phyloP scores from a whole-genome alignment of 2,888 invertebrate species.

The Pollenia griseotomentosa region DNA sequence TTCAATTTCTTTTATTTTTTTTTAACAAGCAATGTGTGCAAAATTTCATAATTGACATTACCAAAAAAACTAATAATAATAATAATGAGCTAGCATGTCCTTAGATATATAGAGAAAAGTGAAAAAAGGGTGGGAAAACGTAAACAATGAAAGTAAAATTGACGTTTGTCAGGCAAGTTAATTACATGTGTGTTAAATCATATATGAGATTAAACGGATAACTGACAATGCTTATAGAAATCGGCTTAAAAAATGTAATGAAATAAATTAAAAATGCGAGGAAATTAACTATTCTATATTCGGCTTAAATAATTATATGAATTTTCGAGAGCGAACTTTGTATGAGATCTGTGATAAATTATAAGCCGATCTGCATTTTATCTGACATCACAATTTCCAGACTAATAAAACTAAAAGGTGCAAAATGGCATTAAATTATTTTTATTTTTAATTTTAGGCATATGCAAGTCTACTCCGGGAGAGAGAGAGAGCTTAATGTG shows the following conservation, averaged over 20 bases:
- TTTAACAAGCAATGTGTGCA: constrained; percentile 52
- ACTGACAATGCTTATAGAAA: constrained; percentile 29
- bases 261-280: background rate
- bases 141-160: constrained; percentile 33
- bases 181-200: constrained; percentile 52
- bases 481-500: too few relatives aligned
- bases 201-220: constrained; percentile 40
- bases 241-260: constrained; percentile 37
- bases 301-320: too few relatives aligned
- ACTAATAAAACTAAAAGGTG: too few relatives aligned
- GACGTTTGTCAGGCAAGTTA: constrained; percentile 56
- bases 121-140: constrained; percentile 6
- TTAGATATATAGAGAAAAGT: background rate
- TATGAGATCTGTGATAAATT: too few relatives aligned
- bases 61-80: constrained; percentile 32
- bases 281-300: too few relatives aligned
- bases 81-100: background rate
- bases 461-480: too few relatives aligned
- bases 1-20: background rate
- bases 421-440: too few relatives aligned
- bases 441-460: too few relatives aligned
- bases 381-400: too few relatives aligned
- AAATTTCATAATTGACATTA: constrained; percentile 64
- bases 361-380: too few relatives aligned
- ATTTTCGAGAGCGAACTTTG: too few relatives aligned